Base-by-base conservation (phyloP, 2,797 vertebrate species). In the Pangasius krempfi region DNA sequence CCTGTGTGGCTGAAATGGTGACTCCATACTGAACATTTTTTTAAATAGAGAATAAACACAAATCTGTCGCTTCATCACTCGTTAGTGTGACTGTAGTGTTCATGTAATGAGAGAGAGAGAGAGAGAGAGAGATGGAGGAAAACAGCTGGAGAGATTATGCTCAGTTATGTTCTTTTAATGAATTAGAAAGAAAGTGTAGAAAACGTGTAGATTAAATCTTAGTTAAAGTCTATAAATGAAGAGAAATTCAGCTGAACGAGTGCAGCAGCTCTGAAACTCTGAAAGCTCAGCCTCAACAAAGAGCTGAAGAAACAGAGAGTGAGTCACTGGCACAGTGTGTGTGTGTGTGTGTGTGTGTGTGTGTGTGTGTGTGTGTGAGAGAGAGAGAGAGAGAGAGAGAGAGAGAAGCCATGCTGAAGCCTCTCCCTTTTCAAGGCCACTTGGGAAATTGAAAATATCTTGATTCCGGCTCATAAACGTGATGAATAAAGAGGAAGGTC, bases 401-500 rank as follows among this genome's bases (percentile, higher is more conserved):
- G 52, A 13, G 52, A 2, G 87, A 72, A 82, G 33, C 80, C 79
- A 90, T 75, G 91, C 92, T 13, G 54, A 92, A 22, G 60, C 16
- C n/a, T 68, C 47, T 66, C 25, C 7, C 62, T 68, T 33, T 52
- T 50, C 83, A 72, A 54, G 90, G 85, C 89, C 93, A 86, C 22
- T 90, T 70, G 56, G 90, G 91, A 93, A 93, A 94, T 90, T 90
- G 89, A 92, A 94, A 93, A 93, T 50, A 75, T 81, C 88, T 91
- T 92, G 90, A 93, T 93, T 90, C 88, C 66, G 87, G 90, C 91
- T 89, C 90, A 91, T 93, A 92, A 93, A 93, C 93, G 91, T 88
- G 89, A 86, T 62, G 87, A 87, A 90, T 92, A 91, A 91, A 60
- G 73, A 90, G 78, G 58, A 25, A 0, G 88, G 86, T 90, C 93